Evolutionary conservation across 2,888 invertebrate genomes (phyloP).

Genomic region (Anorthoa munda): DNA sequence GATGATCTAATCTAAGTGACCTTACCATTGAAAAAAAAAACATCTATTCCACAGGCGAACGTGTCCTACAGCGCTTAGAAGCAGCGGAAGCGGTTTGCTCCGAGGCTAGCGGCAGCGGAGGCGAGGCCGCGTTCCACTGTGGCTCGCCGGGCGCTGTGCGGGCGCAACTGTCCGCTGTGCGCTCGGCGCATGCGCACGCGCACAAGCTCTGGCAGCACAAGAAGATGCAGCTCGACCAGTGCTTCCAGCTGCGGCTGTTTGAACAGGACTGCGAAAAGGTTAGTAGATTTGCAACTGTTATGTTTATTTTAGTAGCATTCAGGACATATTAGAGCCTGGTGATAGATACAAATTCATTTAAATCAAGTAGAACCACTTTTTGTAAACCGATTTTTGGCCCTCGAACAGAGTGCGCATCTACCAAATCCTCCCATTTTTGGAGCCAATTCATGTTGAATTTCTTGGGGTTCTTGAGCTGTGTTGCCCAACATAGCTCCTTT

Average conservation of each 20-base stretch:
- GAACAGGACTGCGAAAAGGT: conserved; percentile 99
- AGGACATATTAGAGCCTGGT: too few species aligned
- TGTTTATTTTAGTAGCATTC: too few species aligned
- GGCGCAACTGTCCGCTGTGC: conserved; percentile 96
- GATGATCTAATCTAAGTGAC: conserved; percentile 9
- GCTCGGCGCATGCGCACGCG: conserved; percentile 97
- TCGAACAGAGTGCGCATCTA: too few species aligned
- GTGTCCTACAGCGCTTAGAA: conserved; percentile 92
- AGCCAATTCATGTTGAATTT: too few species aligned
- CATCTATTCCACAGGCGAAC: conserved; percentile 91
- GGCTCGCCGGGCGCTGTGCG: conserved; percentile 93
- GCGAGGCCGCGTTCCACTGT: conserved; percentile 94
- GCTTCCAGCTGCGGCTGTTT: conserved; percentile 98
- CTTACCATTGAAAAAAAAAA: conserved; percentile 18
- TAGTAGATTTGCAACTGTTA: background rate
- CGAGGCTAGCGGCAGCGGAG: conserved; percentile 92
- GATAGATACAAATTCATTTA: too few species aligned
- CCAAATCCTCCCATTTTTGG: too few species aligned
- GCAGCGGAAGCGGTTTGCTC: conserved; percentile 86
- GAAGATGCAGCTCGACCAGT: conserved; percentile 98
- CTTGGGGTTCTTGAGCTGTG: too few species aligned
- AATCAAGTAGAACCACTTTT: too few species aligned
- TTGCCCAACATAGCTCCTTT: too few species aligned
- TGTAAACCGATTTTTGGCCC: too few species aligned
- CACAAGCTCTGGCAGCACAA: conserved; percentile 98